Evolutionary conservation across 2,797 vertebrate species (phyloP), one percentile per base, ranked within the genome.

Genomic region (Sebastiscus albofasciatus): DNA sequence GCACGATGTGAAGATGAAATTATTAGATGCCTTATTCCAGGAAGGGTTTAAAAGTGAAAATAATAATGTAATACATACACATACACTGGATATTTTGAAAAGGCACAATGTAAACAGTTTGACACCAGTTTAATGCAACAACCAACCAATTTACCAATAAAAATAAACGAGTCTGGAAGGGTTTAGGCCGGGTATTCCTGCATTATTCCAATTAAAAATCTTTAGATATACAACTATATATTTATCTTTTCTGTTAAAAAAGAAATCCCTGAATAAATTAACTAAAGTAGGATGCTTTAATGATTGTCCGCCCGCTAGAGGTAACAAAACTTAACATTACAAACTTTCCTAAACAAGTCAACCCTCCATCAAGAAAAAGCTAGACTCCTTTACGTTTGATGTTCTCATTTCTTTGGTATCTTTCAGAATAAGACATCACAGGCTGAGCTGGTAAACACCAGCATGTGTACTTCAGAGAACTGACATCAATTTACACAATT

Each of bases 381-480:
- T 26, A 14, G 24, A 81, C 56, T 46, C 49, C 13, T 39, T 8
- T 10, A 22, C 22, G 11, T 69, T 79, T 81, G 62, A 78, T 68
- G 22, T 67, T 67, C 36, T 39, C 56, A 67, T 31, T 72, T 33
- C 64, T 62, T 72, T 61, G 67, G 33, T 59, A 64, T 59, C 29
- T 70, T 59, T 72, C 5, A 62, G 66, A 70, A 24, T 27, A 29
- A 66, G 26, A 77, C 49, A 76, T 76, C 59, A 72, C 79, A 71
- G 12, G 22, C 72, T 11, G 64, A 59, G 68, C 84, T 33, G 49
- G 72, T 68, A 61, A 84, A 81, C 61, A 79, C 8, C 9, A 60
- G 55, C 34, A 36, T 27, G 18, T 31, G 46, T 22, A 26, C 70
- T 72, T 39, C 49, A 73, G 31, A 59, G 64, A 3, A 33, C 56